Evolutionary conservation across 2,113 vertebrate genomes (phyloP), one percentile per base, ranked within the genome.

Genomic region (Psettodes erumei): DNA sequence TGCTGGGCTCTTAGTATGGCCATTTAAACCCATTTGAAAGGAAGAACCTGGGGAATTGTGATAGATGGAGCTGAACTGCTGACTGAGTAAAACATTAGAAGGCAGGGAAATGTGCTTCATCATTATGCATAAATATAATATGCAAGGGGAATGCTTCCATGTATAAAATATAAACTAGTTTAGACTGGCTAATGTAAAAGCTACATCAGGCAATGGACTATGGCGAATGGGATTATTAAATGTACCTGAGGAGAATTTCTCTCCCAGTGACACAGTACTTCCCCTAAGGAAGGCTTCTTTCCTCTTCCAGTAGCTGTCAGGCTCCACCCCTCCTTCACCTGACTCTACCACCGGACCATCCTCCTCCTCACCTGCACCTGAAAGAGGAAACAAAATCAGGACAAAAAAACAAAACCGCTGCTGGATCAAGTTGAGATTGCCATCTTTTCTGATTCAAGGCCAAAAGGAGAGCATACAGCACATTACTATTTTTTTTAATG

Each of bases 191-290:
- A 21, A 81, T 54, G 47, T 25, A 4, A 51, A 71, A 72, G 18
- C 42, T 33, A 18, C 2, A 72, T 54, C 55, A 59, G 12, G n/a
- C 6, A 18, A 16, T 54, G 28, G 25, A 45, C 18, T 43, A 3
- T 35, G 25, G 3, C 0, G 1, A 59, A 69, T 16, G 33, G 3
- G 0, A n/a, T 32, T 5, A 19, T 25, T 8, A 33, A 65, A 69
- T 55, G 1, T 89, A 97, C 96, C 96, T 95, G 94, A 89, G 27
- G 92, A 90, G 77, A 95, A 95, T 76, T 86, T 91, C 55, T 96
- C 94, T 50, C 93, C 87, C 62, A 94, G 85, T 48, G 94, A 94
- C 43, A 91, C 71, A 0, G 77, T 91, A 47, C 91, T 93, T 40
- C 90, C 88, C 85, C 79, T 75, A 16, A 88, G 77, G 53, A 93